Percentiles rank a stretch among this genome's conserved stretches.
Conservation (phyloP, 1,140 invertebrate species). For the Pentalonia nigronervosa region DNA sequence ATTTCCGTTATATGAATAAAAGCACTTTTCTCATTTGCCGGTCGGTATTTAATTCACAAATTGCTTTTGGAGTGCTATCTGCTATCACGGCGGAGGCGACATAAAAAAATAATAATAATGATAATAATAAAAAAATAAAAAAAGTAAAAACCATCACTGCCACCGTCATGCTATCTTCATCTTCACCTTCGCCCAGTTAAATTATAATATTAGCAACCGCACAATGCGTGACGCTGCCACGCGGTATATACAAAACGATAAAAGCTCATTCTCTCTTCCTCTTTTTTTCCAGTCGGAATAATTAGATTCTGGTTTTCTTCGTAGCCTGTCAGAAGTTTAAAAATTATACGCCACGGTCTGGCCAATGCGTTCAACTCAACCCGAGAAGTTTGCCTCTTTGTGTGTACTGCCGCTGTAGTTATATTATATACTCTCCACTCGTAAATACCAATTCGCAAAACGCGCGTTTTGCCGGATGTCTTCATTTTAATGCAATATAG, state of each 20-base stretch:
- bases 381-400: constrained; percentile 43
- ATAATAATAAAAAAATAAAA: neutral
- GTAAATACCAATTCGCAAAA: constrained; percentile 41
- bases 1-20: neutral
- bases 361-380: neutral
- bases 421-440: neutral
- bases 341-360: constrained; percentile 55
- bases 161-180: neutral
- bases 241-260: constrained; percentile 26
- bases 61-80: constrained; percentile 44
- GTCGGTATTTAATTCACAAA: constrained; percentile 54
- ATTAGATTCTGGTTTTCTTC: constrained; percentile 55
- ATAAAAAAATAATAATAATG: neutral
- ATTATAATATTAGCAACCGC: constrained; percentile 30
- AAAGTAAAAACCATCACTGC: constrained; percentile 6
- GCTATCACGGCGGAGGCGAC: neutral
- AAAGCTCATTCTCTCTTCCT: neutral
- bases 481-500: constrained; percentile 44
- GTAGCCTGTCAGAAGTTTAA: constrained; percentile 55
- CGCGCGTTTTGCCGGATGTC: constrained; percentile 27
- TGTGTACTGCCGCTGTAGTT: no score
- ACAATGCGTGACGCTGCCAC: constrained; percentile 40
- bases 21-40: neutral
- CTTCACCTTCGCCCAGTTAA: neutral
- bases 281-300: constrained; percentile 27